Percentiles rank a stretch among this genome's conserved stretches.
Evolutionary conservation across 2,888 invertebrate genomes (phyloP).

Genomic region (Bugula neritina): DNA sequence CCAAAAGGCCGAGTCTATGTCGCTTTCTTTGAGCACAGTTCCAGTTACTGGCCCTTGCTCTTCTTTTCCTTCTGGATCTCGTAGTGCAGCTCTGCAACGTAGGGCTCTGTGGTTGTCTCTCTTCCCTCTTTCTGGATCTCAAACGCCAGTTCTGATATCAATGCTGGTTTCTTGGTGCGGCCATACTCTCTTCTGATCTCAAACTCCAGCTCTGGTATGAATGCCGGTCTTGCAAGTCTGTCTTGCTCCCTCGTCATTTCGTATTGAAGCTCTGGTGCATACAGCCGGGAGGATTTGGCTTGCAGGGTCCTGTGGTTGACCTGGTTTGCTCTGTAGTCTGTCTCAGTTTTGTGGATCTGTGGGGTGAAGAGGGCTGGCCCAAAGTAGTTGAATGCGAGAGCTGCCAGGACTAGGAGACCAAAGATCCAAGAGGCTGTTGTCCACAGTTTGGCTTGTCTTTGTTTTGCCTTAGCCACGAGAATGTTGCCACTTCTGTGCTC

Average conservation of each 20-base stretch:
- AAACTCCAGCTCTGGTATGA: conserved; percentile 4
- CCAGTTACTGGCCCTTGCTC: no score
- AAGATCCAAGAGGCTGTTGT: background rate
- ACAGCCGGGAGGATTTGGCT: background rate
- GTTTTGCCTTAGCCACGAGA: background rate
- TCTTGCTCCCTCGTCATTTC: background rate
- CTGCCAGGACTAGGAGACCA: background rate
- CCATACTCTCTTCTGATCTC: background rate
- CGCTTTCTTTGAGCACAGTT: no score
- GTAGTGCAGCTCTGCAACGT: background rate
- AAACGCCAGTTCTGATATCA: background rate
- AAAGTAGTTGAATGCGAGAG: background rate
- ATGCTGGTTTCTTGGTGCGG: background rate
- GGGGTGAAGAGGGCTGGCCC: background rate
- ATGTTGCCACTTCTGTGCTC: background rate
- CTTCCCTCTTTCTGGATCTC: background rate
- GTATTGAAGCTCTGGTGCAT: background rate
- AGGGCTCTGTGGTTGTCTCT: background rate
- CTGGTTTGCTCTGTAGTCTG: background rate
- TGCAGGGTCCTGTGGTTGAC: background rate
- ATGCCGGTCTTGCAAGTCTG: no score
- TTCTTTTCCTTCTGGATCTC: conserved; percentile 11
- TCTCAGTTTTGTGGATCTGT: background rate
- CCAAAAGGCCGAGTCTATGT: no score
- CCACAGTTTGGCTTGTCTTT: conserved; percentile 4